Conservation (phyloP, 2,888 invertebrate species). For the Pterobdella sp. region DNA sequence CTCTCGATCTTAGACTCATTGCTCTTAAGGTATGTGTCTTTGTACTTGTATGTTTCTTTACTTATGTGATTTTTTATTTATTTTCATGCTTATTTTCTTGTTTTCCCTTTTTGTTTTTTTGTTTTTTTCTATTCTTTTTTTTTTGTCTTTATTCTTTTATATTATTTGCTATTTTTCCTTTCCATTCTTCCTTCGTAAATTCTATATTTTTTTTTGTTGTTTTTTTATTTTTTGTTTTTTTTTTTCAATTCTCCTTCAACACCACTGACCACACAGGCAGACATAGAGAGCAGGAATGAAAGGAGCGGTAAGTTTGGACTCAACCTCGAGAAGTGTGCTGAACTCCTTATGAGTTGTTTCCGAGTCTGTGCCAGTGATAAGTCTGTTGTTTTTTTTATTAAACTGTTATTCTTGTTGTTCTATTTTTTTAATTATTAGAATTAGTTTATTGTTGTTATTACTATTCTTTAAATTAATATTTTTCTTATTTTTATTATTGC, state of each 20-base stretch:
- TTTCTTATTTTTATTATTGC: too few relatives aligned
- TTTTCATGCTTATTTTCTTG: constrained; percentile 18
- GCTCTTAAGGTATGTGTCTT: constrained; percentile 52
- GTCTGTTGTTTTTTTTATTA: too few relatives aligned
- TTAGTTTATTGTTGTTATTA: too few relatives aligned
- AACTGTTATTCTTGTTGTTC: too few relatives aligned
- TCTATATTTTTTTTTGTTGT: constrained; percentile 6
- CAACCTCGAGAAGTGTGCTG: constrained; percentile 83
- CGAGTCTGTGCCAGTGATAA: constrained; percentile 90
- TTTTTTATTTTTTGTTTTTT: not conserved
- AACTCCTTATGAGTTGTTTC: constrained; percentile 83
- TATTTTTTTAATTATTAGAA: too few relatives aligned
- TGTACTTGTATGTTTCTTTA: not conserved
- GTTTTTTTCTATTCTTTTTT: not conserved
- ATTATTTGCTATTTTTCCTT: not conserved
- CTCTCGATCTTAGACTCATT: constrained; percentile 75
- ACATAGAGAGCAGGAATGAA: constrained; percentile 53
- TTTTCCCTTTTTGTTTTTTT: constrained; percentile 3
- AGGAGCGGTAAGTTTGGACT: constrained; percentile 56
- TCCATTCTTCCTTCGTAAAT: not conserved
- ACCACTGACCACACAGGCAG: constrained; percentile 56
- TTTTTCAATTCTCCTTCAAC: not conserved
- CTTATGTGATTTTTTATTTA: too few relatives aligned
- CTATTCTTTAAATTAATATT: too few relatives aligned
- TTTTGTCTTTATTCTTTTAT: not conserved